Evolutionary conservation across 2,113 vertebrate species (phyloP).

Genomic region (Pelvicachromis taeniatus): DNA sequence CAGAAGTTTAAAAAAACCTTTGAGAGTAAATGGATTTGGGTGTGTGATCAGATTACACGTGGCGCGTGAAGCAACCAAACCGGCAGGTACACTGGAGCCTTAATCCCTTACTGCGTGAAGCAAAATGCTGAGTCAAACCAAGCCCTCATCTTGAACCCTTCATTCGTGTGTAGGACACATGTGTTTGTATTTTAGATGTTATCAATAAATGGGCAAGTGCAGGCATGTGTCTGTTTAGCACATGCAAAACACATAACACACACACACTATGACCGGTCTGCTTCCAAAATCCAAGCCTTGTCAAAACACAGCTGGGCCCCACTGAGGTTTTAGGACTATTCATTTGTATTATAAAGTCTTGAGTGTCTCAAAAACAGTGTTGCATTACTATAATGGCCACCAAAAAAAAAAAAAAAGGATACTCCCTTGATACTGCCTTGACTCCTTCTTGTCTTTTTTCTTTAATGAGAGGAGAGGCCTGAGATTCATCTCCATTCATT

Average conservation of each 20-base stretch:
- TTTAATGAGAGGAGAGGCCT: slow-evolving; percentile 1
- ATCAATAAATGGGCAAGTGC: slow-evolving; percentile 1
- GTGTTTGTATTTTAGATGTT: slow-evolving; percentile 21
- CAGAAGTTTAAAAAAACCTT: not conserved
- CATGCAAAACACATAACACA: not conserved
- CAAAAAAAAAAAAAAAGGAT: not conserved
- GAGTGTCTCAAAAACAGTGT: not conserved
- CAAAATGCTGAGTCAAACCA: not conserved
- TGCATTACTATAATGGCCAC: not conserved
- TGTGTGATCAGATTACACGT: not conserved
- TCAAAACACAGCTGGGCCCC: not conserved
- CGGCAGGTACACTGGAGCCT: not conserved
- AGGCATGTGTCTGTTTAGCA: not conserved
- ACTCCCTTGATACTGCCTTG: not conserved
- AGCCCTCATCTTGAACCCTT: not conserved
- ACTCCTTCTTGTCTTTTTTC: not conserved
- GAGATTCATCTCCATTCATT: slow-evolving; percentile 47
- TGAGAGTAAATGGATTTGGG: not conserved
- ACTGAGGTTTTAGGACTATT: not conserved
- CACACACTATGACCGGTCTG: slow-evolving; percentile 6
- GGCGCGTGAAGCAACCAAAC: not conserved
- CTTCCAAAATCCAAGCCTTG: not conserved
- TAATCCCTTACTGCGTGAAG: not conserved
- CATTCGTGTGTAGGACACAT: not conserved
- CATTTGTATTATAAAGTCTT: slow-evolving; percentile 11